Evolutionary conservation across 2,113 vertebrate species (phyloP).

Genomic region (Brevimyrus niger): DNA sequence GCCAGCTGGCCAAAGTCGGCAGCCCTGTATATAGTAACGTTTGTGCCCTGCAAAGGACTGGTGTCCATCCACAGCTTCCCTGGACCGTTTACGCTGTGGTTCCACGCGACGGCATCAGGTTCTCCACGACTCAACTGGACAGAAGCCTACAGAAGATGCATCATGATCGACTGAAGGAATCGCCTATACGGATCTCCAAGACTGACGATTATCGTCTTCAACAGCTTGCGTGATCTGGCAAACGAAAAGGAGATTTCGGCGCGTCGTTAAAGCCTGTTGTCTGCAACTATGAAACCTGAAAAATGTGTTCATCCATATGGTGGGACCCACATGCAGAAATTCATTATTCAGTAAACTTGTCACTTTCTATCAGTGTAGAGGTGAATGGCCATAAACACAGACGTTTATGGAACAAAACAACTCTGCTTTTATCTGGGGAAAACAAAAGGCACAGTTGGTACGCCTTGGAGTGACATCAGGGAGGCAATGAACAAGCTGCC

Average conservation of each 20-base stretch:
- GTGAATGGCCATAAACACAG: constrained; percentile 11
- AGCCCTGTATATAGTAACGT: background rate
- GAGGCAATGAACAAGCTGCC: background rate
- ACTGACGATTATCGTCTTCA: background rate
- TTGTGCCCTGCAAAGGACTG: background rate
- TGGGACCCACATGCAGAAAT: background rate
- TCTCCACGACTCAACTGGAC: background rate
- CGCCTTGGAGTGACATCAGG: background rate
- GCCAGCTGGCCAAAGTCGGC: too few relatives aligned
- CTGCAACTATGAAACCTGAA: background rate
- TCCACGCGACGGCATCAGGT: background rate
- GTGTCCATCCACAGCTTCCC: background rate
- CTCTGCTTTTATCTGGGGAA: constrained; percentile 17
- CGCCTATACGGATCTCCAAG: background rate
- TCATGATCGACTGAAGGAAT: background rate
- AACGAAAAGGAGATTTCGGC: background rate
- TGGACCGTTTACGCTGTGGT: background rate
- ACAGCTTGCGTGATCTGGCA: background rate
- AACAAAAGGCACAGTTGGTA: constrained; percentile 16
- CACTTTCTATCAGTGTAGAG: constrained; percentile 11
- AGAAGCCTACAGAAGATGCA: background rate
- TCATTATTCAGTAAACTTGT: constrained; percentile 32
- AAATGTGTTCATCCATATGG: constrained; percentile 7
- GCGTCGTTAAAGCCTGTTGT: background rate
- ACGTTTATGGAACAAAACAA: constrained; percentile 27